Evolutionary conservation across 2,888 invertebrate species (phyloP).

Genomic region (Drosophila cracens): DNA sequence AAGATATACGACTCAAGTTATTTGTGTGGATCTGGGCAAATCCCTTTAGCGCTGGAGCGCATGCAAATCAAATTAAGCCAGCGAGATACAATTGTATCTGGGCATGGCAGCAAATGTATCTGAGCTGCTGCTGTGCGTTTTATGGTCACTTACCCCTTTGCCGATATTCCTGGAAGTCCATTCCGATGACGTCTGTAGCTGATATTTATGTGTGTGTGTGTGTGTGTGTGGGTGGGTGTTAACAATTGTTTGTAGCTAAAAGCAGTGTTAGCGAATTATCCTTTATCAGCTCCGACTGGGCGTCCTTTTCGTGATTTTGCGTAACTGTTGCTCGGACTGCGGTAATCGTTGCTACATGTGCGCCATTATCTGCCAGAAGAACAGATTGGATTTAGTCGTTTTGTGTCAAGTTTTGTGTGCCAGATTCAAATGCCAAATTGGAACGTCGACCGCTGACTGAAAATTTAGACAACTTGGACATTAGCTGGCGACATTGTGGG

Average conservation of each 20-base stretch:
- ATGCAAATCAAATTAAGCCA: slow-evolving; percentile 67
- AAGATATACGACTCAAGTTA: slow-evolving; percentile 45
- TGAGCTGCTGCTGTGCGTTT: slow-evolving; percentile 70
- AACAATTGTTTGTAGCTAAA: slow-evolving; percentile 11
- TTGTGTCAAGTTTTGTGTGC: slow-evolving; percentile 41
- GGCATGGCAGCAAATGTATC: slow-evolving; percentile 10
- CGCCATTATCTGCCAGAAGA: slow-evolving; percentile 52
- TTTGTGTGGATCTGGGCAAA: slow-evolving; percentile 25
- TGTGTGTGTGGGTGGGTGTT: slow-evolving; percentile 5
- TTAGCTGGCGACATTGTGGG: slow-evolving; percentile 59
- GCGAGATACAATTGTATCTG: slow-evolving; percentile 51
- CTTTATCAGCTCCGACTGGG: slow-evolving; percentile 27
- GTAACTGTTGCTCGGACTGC: slow-evolving; percentile 27
- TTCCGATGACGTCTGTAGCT: slow-evolving; percentile 60
- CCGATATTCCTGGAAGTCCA: slow-evolving; percentile 86
- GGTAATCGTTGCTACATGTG: slow-evolving; percentile 30
- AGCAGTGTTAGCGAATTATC: slow-evolving; percentile 7
- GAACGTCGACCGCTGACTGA: slow-evolving; percentile 71
- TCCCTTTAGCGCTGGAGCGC: slow-evolving; percentile 36
- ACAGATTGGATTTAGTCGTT: slow-evolving; percentile 11
- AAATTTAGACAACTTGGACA: slow-evolving; percentile 50
- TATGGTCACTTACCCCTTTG: slow-evolving; percentile 85
- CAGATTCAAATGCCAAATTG: slow-evolving; percentile 61
- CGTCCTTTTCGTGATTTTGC: background rate
- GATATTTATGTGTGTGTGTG: slow-evolving; percentile 6